phyloP scores from a whole-genome alignment of 2,797 vertebrate species.

The Phrynocephalus vlangalii region DNA sequence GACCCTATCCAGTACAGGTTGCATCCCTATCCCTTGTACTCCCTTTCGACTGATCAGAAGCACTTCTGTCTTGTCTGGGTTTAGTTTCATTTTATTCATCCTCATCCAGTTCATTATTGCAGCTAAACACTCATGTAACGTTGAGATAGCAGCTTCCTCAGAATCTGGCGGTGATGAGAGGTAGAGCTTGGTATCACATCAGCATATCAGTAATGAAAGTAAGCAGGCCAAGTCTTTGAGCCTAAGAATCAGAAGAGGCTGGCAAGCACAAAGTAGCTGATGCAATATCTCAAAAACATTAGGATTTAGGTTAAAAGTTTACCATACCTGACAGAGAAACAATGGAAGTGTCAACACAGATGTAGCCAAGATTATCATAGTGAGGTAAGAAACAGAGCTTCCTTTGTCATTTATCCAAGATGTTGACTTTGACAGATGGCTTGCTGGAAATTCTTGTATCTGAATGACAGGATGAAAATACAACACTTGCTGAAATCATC shows the following conservation, averaged over 20 bases:
- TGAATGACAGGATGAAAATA: background rate
- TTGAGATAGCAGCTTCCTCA: too few species aligned
- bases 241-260: background rate
- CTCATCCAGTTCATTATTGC: too few species aligned
- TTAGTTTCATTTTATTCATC: too few species aligned
- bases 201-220: fast-evolving
- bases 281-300: constrained; percentile 1
- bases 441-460: background rate
- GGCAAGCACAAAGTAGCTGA: background rate
- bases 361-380: background rate
- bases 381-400: background rate
- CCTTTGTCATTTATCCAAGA: background rate
- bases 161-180: too few species aligned
- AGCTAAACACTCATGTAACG: too few species aligned
- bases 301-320: background rate
- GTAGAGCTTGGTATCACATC: too few species aligned
- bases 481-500: background rate
- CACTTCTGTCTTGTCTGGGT: too few species aligned
- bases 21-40: too few species aligned
- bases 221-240: background rate
- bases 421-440: constrained; percentile 11
- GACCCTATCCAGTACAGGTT: too few species aligned
- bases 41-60: too few species aligned
- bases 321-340: background rate
- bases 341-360: background rate